Evolutionary conservation across 2,888 invertebrate genomes (phyloP), one percentile per base, ranked within the genome.

Genomic region (Chelonus formosanus): DNA sequence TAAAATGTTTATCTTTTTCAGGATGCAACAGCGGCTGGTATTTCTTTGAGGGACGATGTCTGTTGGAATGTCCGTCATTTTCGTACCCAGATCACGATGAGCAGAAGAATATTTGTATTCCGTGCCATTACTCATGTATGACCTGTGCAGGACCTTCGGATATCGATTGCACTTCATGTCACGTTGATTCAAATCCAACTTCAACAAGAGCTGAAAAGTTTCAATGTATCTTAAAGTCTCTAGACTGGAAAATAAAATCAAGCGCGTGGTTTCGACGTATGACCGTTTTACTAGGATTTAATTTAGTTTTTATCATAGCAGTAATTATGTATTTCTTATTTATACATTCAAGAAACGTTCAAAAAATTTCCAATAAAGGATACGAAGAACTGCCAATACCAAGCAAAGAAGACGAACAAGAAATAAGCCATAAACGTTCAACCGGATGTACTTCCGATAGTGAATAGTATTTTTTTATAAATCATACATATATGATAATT

Each of bases 81-180:
- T 79, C 77, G 35, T 78, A 80, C 67, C 67, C 71, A 56, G 73
- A 70, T 71, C 73, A 68, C 52, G 75, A 79, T 55, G 70, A 70
- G n/a, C 60, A 68, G 6, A 74, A 85, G 5, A 81, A 83, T 40
- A 84, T 86, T 60, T 93, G 93, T 78, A 83, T 88, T 3, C 84
- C 86, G 40, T 93, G 93, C 79, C 92, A 93, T 84, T 92, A 93
- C 80, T 88, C 90, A n/a, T 93, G 93, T 80, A 86, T 87, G 65
- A 86, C 86, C 6, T 93, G 93, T 78, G 83, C 85, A 5, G 92
- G 92, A 6, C 89, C 92, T 5, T 87, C 88, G 73, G 89, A 90
- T 82, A 88, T 88, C 76, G 89, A 92, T 76, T 93, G 93, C 81
- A 83, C 86, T 50, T 84, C 87, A 4, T 93, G 93, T 82, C 88